phyloP scores from a whole-genome alignment of 2,888 invertebrate genomes.

The Mamestra brassicae region DNA sequence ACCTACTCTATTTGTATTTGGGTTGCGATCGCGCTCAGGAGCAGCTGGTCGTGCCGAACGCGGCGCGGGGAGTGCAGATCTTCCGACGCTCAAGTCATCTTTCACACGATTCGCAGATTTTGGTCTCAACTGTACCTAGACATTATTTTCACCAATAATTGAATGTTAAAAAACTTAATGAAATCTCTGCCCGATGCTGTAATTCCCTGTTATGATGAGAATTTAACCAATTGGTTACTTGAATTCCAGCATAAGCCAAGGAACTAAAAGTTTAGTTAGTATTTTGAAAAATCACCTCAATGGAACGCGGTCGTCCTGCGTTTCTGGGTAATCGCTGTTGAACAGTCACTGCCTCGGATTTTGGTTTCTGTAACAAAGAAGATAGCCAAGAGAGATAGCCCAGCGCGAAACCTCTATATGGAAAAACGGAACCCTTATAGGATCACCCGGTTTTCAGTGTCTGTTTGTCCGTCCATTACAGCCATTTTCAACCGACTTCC shows the following conservation, averaged over 20 bases:
- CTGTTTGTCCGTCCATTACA: too few relatives aligned
- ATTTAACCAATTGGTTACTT: neutral
- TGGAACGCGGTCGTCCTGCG: constrained; percentile 54
- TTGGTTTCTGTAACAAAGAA: constrained; percentile 57
- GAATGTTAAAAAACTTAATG: neutral
- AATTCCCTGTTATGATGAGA: neutral
- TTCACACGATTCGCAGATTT: constrained; percentile 75
- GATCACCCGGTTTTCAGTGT: too few relatives aligned
- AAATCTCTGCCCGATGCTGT: neutral
- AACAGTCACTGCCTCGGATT: constrained; percentile 50
- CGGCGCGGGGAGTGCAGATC: constrained; percentile 35
- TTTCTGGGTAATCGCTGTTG: constrained; percentile 59
- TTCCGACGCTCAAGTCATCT: constrained; percentile 66
- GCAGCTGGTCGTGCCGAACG: constrained; percentile 57
- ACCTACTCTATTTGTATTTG: constrained; percentile 63
- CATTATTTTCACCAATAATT: constrained; percentile 5
- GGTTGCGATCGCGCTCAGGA: constrained; percentile 67
- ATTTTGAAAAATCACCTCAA: constrained; percentile 61
- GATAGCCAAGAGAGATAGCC: too few relatives aligned
- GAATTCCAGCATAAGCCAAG: neutral
- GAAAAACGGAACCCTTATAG: too few relatives aligned
- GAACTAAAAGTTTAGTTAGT: neutral
- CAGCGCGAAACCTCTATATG: too few relatives aligned
- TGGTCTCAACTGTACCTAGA: constrained; percentile 68
- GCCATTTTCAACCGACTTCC: too few relatives aligned